These are phyloP conservation scores for Trypoxylon attenuatum DNA, from an alignment of 2,888 invertebrate genomes.

Conservation along the genomic window DNA sequence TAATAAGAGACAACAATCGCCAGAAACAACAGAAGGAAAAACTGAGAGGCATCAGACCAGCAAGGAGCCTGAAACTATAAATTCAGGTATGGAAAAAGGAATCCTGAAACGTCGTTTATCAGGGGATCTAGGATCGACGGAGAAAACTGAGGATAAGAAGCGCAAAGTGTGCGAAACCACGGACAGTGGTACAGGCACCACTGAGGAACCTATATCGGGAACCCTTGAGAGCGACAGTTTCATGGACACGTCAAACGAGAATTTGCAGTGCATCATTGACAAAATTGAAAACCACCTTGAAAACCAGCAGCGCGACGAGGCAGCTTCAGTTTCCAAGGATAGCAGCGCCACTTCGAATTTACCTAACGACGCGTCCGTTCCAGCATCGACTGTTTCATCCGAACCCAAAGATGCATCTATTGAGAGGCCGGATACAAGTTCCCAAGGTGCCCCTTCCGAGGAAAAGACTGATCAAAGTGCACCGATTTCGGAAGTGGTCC, in stretches of 20 bases:
- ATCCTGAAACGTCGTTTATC: constrained; percentile 43
- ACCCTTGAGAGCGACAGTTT: no score
- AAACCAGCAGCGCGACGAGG: no score
- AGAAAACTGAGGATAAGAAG: constrained; percentile 55
- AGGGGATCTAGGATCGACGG: constrained; percentile 16
- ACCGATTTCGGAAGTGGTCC: not conserved
- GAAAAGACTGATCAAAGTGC: constrained; percentile 6
- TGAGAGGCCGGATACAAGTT: no score
- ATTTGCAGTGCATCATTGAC: no score
- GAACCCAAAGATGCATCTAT: no score
- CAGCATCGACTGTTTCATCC: no score
- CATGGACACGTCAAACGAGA: no score
- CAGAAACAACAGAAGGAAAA: constrained; percentile 24
- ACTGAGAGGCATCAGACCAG: constrained; percentile 24
- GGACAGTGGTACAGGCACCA: constrained; percentile 21
- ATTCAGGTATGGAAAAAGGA: constrained; percentile 37
- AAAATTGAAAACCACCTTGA: no score
- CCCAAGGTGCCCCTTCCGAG: no score
- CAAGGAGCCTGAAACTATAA: constrained; percentile 9
- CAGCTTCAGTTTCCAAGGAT: no score
- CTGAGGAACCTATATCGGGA: not conserved
- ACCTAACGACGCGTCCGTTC: no score
- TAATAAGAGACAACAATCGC: constrained; percentile 26
- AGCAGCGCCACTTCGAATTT: no score
- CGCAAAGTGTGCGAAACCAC: constrained; percentile 44